A percentile compares a stretch with the other conserved stretches of the same genome.
phyloP scores from a whole-genome alignment of 2,113 vertebrate species.

The Alaudala cheleensis region DNA sequence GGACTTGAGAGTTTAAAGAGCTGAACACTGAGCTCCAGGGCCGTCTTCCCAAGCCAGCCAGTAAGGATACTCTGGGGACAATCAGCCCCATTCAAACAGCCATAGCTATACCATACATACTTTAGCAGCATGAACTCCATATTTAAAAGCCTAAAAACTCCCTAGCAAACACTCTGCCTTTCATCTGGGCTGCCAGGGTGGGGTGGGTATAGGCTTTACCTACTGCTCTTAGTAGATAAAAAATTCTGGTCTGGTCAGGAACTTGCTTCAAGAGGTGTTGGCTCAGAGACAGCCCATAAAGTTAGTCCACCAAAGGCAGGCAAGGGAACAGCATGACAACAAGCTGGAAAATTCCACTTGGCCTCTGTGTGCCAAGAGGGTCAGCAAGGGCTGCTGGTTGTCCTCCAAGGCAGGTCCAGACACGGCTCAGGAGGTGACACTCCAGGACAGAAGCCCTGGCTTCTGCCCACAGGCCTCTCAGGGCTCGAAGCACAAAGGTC shows the following conservation, averaged over 20 bases:
- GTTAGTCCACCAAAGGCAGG: not conserved
- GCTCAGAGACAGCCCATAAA: not conserved
- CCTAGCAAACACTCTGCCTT: not conserved
- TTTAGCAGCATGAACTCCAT: not conserved
- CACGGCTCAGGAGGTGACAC: not conserved
- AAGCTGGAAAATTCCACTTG: slow-evolving; percentile 45
- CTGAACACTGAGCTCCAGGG: not conserved
- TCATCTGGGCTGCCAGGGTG: not conserved
- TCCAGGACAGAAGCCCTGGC: not conserved
- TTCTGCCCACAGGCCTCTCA: not conserved
- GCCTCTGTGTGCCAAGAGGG: not conserved
- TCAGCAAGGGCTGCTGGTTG: not conserved
- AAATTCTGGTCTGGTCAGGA: not conserved
- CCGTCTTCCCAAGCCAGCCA: not conserved
- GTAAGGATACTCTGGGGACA: not conserved
- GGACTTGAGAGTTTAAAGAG: not conserved
- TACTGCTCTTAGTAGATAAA: not conserved
- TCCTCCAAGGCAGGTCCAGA: not conserved
- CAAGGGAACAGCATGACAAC: not conserved
- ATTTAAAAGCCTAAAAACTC: not conserved
- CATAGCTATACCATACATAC: not conserved
- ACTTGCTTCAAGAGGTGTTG: not conserved
- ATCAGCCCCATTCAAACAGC: not conserved
- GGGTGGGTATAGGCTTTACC: not conserved
- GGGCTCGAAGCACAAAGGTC: not conserved